Base-by-base conservation (phyloP, 2,113 vertebrate species). In the Numida meleagris region DNA sequence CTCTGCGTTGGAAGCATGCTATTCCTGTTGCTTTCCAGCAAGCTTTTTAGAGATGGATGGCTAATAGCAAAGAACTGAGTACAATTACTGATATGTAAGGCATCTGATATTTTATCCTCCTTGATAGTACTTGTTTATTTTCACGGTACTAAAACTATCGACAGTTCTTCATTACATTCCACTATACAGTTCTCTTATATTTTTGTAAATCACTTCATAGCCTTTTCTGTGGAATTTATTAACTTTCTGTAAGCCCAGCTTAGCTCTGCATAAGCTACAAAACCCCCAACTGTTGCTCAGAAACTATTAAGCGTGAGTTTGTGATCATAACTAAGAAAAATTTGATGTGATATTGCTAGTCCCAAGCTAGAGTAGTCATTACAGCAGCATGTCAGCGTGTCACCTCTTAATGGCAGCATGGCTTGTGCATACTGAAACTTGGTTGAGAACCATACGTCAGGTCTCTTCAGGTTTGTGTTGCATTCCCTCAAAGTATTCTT, bases 201-300 rank as follows among this genome's bases (percentile, higher is more conserved):
- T 92, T 75, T 51, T 91, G 12, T 72, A 71, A 78, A 48, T 90
- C 55, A 21, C 48, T 46, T 58, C 9, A 59, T 24, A 55, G 4
- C 59, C 20, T 81, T 2, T 68, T 65, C 62, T 23, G 20, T 82
- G 48, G 58, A 20, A 21, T 29, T 45, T 53, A 13, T 8, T 90
- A 21, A 14, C 24, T 70, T 88, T 62, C 50, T 7, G 7, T 61
- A 38, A 18, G 45, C 33, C 72, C 2, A 5, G 14, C 78, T 84
- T 77, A 9, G 73, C 86, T 19, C 45, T 74, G 61, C 88, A 42
- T 72, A 36, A 94, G 13, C 46, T 84, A 59, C 29, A 86, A 82
- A 77, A 6, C 6, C 12, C 10, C 25, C 57, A 0, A n/a, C 14
- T 79, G 1, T 12, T 13, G 4, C 21, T 94, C 2, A 0, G 19